Evolutionary conservation across 2,113 vertebrate species (phyloP).

Genomic region (Syngnathus typhle): DNA sequence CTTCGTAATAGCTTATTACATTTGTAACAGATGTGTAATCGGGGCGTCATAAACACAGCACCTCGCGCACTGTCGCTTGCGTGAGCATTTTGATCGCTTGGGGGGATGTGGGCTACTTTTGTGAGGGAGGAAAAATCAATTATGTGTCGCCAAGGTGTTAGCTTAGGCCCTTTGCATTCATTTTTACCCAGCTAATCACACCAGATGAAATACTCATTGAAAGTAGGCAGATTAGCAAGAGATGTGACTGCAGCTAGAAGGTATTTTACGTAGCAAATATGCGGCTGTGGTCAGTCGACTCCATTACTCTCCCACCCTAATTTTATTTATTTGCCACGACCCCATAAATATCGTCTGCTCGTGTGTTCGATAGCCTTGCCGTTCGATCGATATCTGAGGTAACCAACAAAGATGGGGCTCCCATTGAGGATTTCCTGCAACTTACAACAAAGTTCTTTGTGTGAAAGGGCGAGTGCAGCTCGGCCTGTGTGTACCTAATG

Average conservation of each 20-base stretch:
- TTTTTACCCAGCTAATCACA: conserved; percentile 43
- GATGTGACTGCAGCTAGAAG: conserved; percentile 24
- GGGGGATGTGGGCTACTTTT: conserved; percentile 39
- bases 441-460: conserved; percentile 35
- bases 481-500: conserved; percentile 1
- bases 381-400: background rate
- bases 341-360: conserved; percentile 21
- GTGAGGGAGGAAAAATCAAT: conserved; percentile 45
- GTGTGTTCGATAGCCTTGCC: background rate
- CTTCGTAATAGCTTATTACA: background rate
- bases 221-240: background rate
- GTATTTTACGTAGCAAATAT: conserved; percentile 43
- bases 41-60: conserved; percentile 5
- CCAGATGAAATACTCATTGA: conserved; percentile 15
- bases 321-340: conserved; percentile 43
- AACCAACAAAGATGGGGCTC: background rate
- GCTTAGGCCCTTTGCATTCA: conserved; percentile 57
- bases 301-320: conserved; percentile 49
- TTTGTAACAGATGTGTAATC: background rate
- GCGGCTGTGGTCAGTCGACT: conserved; percentile 54
- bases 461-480: conserved; percentile 5
- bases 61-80: background rate
- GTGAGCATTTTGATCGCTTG: conserved; percentile 12
- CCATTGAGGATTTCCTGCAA: conserved; percentile 14
- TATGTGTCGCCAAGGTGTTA: conserved; percentile 51